phyloP scores from a whole-genome alignment of 2,113 vertebrate species.

The Poecilia latipinna region DNA sequence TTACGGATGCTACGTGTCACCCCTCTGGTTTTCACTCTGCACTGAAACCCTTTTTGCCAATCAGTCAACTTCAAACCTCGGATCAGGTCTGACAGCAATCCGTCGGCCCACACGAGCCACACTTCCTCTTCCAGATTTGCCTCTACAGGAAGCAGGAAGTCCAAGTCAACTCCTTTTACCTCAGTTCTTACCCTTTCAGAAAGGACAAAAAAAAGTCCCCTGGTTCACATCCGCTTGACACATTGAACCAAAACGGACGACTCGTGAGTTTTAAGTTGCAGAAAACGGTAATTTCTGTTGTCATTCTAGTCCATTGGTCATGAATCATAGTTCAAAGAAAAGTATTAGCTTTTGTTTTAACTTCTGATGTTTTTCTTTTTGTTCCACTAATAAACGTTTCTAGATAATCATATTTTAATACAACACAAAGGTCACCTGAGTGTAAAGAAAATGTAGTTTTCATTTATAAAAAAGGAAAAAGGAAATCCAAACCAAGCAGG shows the following conservation, averaged over 20 bases:
- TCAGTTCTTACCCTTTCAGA: conserved; percentile 8
- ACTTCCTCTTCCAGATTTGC: conserved; percentile 57
- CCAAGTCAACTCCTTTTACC: conserved; percentile 13
- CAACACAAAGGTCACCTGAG: too few species aligned
- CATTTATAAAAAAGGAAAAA: too few species aligned
- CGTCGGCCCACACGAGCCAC: conserved; percentile 27
- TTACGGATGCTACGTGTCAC: not conserved
- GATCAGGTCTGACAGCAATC: conserved; percentile 42
- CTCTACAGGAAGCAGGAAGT: conserved; percentile 65
- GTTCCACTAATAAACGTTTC: too few species aligned
- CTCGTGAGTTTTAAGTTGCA: not conserved
- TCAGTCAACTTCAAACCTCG: conserved; percentile 36
- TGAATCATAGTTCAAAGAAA: too few species aligned
- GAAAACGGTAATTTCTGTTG: not conserved
- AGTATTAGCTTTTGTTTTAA: too few species aligned
- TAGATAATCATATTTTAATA: too few species aligned
- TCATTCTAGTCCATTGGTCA: too few species aligned
- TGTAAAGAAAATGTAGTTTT: too few species aligned
- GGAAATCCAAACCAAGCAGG: too few species aligned
- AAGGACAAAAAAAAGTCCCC: not conserved
- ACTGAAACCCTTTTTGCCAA: conserved; percentile 1
- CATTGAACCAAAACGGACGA: not conserved
- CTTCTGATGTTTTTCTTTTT: too few species aligned
- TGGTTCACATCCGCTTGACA: not conserved
- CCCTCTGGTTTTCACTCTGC: conserved; percentile 14